These are phyloP conservation scores for Halictus rubicundus DNA, from an alignment of 1,140 invertebrate species.

Conservation along the genomic window DNA sequence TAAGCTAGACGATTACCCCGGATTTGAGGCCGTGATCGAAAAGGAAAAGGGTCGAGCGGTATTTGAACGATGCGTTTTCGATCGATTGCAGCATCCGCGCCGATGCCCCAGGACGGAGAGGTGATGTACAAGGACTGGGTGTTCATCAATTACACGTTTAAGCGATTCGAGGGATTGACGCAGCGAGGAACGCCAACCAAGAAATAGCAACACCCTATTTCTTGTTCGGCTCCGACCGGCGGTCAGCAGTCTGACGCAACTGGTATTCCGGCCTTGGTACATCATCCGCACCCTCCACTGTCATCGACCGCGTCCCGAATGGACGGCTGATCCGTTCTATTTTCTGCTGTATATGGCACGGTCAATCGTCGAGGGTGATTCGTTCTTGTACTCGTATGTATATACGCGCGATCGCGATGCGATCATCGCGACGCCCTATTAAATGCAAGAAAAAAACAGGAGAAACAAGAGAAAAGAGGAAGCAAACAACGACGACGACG, in stretches of 20 bases:
- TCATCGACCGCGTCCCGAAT: constrained; percentile 59
- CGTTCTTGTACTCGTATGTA: constrained; percentile 45
- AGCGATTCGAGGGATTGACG: constrained; percentile 98
- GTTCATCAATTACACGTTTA: constrained; percentile 99
- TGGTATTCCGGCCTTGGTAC: constrained; percentile 75
- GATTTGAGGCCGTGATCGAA: too few species aligned
- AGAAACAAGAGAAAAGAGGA: background rate
- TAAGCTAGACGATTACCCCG: too few species aligned
- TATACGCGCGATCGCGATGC: constrained; percentile 47
- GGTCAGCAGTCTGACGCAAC: constrained; percentile 70
- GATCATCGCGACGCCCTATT: constrained; percentile 15
- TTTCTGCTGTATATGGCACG: constrained; percentile 14
- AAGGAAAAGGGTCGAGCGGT: too few species aligned
- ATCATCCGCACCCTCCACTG: constrained; percentile 71
- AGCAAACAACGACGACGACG: background rate
- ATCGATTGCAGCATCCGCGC: constrained; percentile 86
- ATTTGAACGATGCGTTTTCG: background rate
- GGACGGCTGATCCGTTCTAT: constrained; percentile 59
- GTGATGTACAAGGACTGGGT: constrained; percentile 98
- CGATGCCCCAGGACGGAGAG: constrained; percentile 90
- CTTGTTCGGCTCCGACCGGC: constrained; percentile 59
- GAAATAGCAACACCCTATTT: constrained; percentile 82
- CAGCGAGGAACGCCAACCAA: constrained; percentile 90
- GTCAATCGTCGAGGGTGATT: constrained; percentile 29
- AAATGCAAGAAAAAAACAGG: background rate